Evolutionary conservation across 2,888 invertebrate genomes (phyloP).

Genomic region (Zele albiditarsus): DNA sequence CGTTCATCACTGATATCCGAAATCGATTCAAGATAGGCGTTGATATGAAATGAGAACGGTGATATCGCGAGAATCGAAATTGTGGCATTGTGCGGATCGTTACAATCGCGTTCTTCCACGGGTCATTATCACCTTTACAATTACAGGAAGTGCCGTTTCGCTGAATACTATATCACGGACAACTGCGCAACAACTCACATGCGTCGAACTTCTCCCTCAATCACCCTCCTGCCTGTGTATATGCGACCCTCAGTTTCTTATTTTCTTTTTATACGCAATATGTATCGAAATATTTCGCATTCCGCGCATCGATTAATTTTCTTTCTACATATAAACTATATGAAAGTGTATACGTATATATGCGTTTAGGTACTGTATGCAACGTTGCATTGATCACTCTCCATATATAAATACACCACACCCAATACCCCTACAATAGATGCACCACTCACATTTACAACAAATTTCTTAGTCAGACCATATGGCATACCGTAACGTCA

Average conservation of each 20-base stretch:
- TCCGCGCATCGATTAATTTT: conserved; percentile 35
- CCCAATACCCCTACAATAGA: conserved; percentile 32
- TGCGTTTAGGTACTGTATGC: not conserved
- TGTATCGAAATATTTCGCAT: conserved; percentile 42
- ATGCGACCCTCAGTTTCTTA: not conserved
- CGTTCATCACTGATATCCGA: conserved; percentile 41
- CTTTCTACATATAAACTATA: not conserved
- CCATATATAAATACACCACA: conserved; percentile 38
- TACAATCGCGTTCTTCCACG: conserved; percentile 53
- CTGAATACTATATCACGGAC: conserved; percentile 43
- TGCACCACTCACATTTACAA: conserved; percentile 29
- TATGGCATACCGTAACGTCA: too few species aligned
- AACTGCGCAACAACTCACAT: conserved; percentile 40
- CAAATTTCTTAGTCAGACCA: conserved; percentile 35
- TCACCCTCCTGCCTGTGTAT: conserved; percentile 40
- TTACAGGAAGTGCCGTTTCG: conserved; percentile 55
- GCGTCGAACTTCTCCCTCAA: conserved; percentile 22
- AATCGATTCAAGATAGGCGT: conserved; percentile 41
- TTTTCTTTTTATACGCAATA: conserved; percentile 11
- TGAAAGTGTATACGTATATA: not conserved
- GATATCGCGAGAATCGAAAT: conserved; percentile 40
- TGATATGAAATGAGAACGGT: conserved; percentile 41
- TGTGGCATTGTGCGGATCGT: conserved; percentile 46
- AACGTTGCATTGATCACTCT: conserved; percentile 40
- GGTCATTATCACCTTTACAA: conserved; percentile 55